Base-by-base conservation (phyloP, 2,797 vertebrate genomes). In the Trichosurus vulpecula region DNA sequence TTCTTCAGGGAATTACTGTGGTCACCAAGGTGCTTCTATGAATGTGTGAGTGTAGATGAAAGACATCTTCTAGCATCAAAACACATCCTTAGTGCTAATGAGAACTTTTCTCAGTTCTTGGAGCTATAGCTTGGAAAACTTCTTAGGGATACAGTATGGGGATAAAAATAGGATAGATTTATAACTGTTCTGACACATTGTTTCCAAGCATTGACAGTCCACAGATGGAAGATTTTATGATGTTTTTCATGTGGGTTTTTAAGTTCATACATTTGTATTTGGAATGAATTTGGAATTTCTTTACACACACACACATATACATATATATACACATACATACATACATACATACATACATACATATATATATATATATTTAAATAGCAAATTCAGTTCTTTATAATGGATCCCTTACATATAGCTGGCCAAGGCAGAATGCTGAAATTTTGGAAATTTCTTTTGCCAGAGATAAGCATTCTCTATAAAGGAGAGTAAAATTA, bases 221-320 rank as follows among this genome's bases (percentile, higher is more conserved):
- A 47, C 74, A 87, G 74, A 47, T 87, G 41, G 74, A 47, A 47
- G 41, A 47, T 87, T 47, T 47, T 47, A 47, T 81, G 19, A 25
- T 87, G 87, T 47, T 47, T 81, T 9, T 47, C 10, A 41, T 31
- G 3, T 51, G 5, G 61, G 53, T 92, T 54, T 95, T 57, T 96
- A 61, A 16, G 93, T 56, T 52, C 47, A 92, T 93, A 95, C n/a
- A 56, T 54, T 91, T 94, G 14, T 91, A 90, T 95, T 95, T 94
- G 90, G 54, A 96, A 98, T 92, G 94, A 92, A 91, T 90, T 81
- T 81, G 74, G 74, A 56, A n/a, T 92, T 92, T 90, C 16, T 47
- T 91, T 81, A 41, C n/a, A 61, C 31, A 61, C 30, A 13, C 10
- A 58, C 10, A 58, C 31, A 61, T 4, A 57, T 9, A 55, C 16